These are phyloP conservation scores for Lynx canadensis DNA, from an alignment of 2,113 vertebrate genomes.

Conservation along the genomic window DNA sequence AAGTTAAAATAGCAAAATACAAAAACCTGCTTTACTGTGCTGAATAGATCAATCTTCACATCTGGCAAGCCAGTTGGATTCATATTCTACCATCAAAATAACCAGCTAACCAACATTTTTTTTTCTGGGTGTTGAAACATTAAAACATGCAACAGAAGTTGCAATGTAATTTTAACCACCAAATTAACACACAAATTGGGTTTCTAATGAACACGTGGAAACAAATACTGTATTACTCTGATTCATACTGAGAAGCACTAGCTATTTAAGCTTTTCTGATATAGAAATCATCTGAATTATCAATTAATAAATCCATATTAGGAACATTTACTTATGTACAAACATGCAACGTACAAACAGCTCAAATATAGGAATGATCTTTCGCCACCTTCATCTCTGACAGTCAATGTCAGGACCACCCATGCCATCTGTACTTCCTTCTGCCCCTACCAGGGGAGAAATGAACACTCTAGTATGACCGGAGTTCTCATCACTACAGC, in stretches of 20 bases:
- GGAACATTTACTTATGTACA: neutral
- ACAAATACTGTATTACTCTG: neutral
- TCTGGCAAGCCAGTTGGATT: neutral
- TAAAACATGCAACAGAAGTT: neutral
- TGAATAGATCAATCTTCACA: neutral
- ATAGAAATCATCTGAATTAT: conserved; percentile 20
- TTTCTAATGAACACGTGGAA: conserved; percentile 10
- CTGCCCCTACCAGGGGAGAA: neutral
- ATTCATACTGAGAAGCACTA: neutral
- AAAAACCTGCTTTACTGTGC: neutral
- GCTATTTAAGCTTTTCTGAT: neutral
- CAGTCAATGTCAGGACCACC: neutral
- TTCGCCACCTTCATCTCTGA: neutral
- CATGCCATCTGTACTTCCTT: neutral
- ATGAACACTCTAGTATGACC: neutral
- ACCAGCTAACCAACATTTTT: neutral
- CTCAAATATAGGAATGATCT: neutral
- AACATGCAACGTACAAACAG: neutral
- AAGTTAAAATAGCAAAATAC: neutral
- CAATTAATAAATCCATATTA: neutral
- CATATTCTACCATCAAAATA: neutral
- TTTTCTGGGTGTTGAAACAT: neutral
- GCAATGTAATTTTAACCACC: neutral
- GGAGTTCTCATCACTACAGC: neutral
- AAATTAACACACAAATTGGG: neutral